Percentiles rank a stretch among this genome's conserved stretches.
These are phyloP conservation scores for Hippocampus kuda DNA, from an alignment of 2,797 vertebrate species.

Conservation along the genomic window DNA sequence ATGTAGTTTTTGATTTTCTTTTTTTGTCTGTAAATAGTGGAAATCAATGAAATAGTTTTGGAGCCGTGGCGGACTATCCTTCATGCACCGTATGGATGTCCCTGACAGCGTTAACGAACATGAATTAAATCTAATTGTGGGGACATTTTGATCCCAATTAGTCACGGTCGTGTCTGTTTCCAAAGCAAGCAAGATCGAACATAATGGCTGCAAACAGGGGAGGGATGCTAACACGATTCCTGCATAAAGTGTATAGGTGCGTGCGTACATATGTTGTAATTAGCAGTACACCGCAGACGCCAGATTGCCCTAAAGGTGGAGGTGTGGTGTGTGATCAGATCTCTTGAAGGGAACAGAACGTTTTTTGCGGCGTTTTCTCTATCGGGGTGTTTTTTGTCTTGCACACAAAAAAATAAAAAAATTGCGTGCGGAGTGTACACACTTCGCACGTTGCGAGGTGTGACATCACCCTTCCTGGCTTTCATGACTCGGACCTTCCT, in stretches of 20 bases:
- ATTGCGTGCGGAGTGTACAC: background rate
- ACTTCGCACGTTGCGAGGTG: background rate
- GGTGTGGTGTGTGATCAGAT: background rate
- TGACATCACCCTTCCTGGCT: background rate
- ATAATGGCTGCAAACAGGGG: background rate
- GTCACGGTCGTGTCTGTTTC: conserved; percentile 22
- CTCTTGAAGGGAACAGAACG: background rate
- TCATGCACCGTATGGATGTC: background rate
- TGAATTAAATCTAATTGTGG: background rate
- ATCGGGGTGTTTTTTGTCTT: background rate
- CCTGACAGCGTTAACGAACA: background rate
- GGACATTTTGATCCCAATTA: conserved; percentile 15
- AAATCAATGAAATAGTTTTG: background rate
- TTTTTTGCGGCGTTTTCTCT: background rate
- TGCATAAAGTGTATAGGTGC: background rate
- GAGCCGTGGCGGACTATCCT: too few species aligned
- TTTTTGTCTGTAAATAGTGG: background rate
- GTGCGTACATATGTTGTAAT: background rate
- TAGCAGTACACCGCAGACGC: background rate
- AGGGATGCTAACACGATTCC: conserved; percentile 4
- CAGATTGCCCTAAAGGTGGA: background rate
- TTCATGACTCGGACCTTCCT: background rate
- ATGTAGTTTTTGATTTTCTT: background rate
- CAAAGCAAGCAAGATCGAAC: conserved; percentile 32
- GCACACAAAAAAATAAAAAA: too few species aligned